phyloP scores from a whole-genome alignment of 2,113 vertebrate species.

The Calonectris borealis region DNA sequence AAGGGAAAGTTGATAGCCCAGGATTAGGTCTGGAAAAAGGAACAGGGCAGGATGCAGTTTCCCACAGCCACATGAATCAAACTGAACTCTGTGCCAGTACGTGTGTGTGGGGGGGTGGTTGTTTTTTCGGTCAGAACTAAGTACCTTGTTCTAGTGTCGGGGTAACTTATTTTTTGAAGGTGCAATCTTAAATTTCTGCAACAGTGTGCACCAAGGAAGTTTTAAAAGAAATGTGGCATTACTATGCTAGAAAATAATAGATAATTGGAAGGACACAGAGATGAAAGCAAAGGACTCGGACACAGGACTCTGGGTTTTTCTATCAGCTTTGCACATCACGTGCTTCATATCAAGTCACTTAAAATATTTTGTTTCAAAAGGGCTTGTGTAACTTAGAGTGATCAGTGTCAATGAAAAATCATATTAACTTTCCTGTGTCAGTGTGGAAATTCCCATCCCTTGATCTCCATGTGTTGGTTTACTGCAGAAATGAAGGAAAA shows the following conservation, averaged over 20 bases:
- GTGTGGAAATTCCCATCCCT: neutral
- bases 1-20: neutral
- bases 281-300: neutral
- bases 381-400: neutral
- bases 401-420: neutral
- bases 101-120: too few species aligned
- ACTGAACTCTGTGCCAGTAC: neutral
- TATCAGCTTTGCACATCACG: neutral
- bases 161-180: neutral
- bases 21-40: neutral
- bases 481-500: neutral
- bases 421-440: neutral
- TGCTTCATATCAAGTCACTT: neutral
- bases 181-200: neutral
- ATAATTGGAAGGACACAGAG: neutral
- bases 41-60: neutral
- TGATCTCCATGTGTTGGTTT: neutral
- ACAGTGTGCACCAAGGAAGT: neutral
- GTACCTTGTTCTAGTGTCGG: neutral
- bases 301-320: neutral
- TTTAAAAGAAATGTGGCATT: neutral
- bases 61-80: neutral
- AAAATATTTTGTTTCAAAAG: neutral
- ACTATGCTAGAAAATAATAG: neutral
- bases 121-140: neutral